Conservation (phyloP, 1,140 invertebrate genomes). For the Anoplophora glabripennis region DNA sequence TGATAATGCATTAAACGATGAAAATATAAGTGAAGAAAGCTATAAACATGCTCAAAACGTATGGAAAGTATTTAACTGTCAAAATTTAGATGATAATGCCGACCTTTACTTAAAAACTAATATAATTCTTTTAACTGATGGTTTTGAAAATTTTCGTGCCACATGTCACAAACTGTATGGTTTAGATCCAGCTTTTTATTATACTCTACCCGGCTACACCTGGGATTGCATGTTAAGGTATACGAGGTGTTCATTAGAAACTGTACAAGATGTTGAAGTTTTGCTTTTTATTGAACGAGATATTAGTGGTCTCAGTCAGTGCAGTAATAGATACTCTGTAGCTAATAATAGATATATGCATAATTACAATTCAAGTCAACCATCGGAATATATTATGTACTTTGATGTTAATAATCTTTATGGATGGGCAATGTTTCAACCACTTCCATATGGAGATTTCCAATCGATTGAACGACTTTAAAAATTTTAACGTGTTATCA, state of each 20-base stretch:
- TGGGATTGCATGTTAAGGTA: conserved; percentile 39
- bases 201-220: conserved; percentile 43
- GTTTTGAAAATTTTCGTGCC: conserved; percentile 53
- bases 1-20: conserved; percentile 41
- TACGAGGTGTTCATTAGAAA: conserved; percentile 37
- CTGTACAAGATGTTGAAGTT: conserved; percentile 47
- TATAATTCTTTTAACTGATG: conserved; percentile 48
- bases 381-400: conserved; percentile 46
- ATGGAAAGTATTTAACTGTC: conserved; percentile 51
- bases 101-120: conserved; percentile 49
- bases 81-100: conserved; percentile 41
- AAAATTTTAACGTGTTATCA: conserved; percentile 30
- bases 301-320: conserved; percentile 46
- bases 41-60: conserved; percentile 49
- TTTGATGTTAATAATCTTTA: conserved; percentile 58
- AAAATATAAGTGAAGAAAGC: conserved; percentile 39
- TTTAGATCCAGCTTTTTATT: conserved; percentile 46
- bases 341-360: too few species aligned
- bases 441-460: conserved; percentile 49
- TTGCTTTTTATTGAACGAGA: conserved; percentile 42
- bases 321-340: conserved; percentile 39
- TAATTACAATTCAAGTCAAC: conserved; percentile 46
- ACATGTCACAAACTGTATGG: conserved; percentile 37
- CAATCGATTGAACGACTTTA: conserved; percentile 43
- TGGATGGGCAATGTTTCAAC: conserved; percentile 52